These are phyloP conservation scores for Drosophila hawaiiensis DNA, from an alignment of 2,888 invertebrate species.

Conservation along the genomic window DNA sequence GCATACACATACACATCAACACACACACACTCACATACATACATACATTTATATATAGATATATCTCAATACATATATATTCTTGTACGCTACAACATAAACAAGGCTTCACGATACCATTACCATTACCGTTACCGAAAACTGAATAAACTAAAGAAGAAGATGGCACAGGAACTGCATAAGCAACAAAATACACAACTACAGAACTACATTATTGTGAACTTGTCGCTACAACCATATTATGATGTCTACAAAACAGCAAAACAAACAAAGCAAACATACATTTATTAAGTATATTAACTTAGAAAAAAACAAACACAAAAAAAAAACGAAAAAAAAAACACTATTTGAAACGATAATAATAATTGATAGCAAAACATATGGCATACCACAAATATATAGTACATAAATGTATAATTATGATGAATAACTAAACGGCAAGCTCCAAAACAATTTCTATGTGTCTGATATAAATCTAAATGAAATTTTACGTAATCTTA, in stretches of 20 bases:
- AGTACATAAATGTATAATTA: slow-evolving; percentile 50
- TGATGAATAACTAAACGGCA: slow-evolving; percentile 45
- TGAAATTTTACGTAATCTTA: slow-evolving; percentile 49
- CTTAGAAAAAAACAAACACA: slow-evolving; percentile 51
- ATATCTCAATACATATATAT: slow-evolving; percentile 46
- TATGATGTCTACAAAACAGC: slow-evolving; percentile 24
- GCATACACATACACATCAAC: slow-evolving; percentile 29
- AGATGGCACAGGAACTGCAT: slow-evolving; percentile 49
- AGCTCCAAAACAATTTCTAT: slow-evolving; percentile 49
- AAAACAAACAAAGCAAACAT: slow-evolving; percentile 43
- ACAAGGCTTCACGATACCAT: slow-evolving; percentile 51
- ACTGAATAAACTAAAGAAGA: slow-evolving; percentile 11
- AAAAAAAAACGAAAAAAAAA: slow-evolving; percentile 50
- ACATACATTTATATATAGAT: slow-evolving; percentile 32
- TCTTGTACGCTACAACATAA: slow-evolving; percentile 54
- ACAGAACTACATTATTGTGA: slow-evolving; percentile 51
- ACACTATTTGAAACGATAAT: slow-evolving; percentile 77
- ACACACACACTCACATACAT: slow-evolving; percentile 16
- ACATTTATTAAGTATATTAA: slow-evolving; percentile 65
- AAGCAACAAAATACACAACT: slow-evolving; percentile 42
- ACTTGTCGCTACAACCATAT: slow-evolving; percentile 56
- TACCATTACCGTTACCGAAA: slow-evolving; percentile 6
- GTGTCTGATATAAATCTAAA: slow-evolving; percentile 57
- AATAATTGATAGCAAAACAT: slow-evolving; percentile 66
- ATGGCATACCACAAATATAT: slow-evolving; percentile 44